Percentiles rank a stretch among this genome's conserved stretches.
Conservation (phyloP, 2,113 vertebrate genomes). For the Mixornis gularis region DNA sequence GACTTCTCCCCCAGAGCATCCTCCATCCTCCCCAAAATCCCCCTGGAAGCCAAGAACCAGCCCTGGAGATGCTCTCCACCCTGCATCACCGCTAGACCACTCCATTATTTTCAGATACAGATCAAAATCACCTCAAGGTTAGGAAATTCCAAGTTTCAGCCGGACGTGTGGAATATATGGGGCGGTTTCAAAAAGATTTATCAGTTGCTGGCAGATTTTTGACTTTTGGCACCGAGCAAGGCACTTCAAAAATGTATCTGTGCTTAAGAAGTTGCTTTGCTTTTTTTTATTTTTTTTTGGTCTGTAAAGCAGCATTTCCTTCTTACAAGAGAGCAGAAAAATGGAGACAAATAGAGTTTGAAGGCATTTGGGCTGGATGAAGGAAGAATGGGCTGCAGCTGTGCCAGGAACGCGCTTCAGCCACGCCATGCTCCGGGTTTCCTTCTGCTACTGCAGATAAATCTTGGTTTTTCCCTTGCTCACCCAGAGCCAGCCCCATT, state of each 20-base stretch:
- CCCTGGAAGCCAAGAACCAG: not conserved
- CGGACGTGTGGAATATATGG: not conserved
- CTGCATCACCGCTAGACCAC: accelerated
- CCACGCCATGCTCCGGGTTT: not conserved
- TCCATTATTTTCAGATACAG: not conserved
- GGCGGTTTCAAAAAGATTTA: not conserved
- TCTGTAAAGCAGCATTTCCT: not conserved
- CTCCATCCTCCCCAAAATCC: not conserved
- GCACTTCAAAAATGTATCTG: constrained; percentile 1
- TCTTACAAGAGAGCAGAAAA: not conserved
- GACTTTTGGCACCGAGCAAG: not conserved
- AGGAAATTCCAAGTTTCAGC: not conserved
- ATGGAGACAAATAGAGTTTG: constrained; percentile 3
- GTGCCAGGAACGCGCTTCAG: not conserved
- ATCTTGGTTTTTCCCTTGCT: not conserved
- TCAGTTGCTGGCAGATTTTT: not conserved
- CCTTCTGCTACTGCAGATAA: constrained; percentile 18
- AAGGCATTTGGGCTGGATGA: not conserved
- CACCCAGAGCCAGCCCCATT: not conserved
- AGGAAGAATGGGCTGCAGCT: constrained; percentile 1
- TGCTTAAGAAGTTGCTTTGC: not conserved
- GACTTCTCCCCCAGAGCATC: not conserved
- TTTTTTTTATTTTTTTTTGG: not conserved
- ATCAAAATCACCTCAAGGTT: not conserved
- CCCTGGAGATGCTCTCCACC: not conserved